Conservation (phyloP, 1,140 invertebrate genomes). For the Oncopeltus fasciatus region DNA sequence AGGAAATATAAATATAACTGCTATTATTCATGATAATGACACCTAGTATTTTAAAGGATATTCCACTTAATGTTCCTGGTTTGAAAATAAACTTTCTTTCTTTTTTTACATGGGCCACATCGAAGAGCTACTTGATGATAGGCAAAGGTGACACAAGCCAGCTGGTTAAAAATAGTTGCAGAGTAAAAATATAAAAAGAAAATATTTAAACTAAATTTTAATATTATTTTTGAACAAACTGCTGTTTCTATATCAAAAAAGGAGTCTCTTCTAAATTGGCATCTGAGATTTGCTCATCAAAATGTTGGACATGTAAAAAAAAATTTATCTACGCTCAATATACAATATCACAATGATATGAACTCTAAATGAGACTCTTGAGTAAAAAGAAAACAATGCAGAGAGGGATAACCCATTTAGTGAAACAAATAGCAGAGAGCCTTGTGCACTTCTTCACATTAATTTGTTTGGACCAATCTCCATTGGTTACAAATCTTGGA, state of each 20-base stretch:
- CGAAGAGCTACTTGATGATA: background rate
- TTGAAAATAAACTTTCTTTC: background rate
- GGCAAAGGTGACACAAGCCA: background rate
- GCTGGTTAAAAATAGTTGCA: background rate
- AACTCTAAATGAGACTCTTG: too few relatives aligned
- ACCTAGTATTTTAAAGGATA: background rate
- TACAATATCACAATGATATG: too few relatives aligned
- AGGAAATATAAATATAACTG: background rate
- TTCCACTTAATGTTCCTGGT: background rate
- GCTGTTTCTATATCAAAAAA: background rate
- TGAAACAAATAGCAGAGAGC: too few relatives aligned
- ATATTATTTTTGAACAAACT: background rate
- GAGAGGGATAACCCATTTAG: too few relatives aligned
- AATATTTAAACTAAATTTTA: background rate
- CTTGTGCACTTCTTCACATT: conserved; percentile 2
- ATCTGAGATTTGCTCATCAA: background rate
- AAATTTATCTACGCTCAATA: too few relatives aligned
- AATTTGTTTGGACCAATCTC: conserved; percentile 27
- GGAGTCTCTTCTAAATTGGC: background rate
- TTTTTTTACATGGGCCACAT: background rate
- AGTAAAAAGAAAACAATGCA: too few relatives aligned
- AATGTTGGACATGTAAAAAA: background rate
- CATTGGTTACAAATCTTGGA: conserved; percentile 20
- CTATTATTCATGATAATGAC: background rate
- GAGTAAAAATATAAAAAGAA: background rate